phyloP scores from a whole-genome alignment of 2,888 invertebrate genomes.

The Slavum lentiscoides region DNA sequence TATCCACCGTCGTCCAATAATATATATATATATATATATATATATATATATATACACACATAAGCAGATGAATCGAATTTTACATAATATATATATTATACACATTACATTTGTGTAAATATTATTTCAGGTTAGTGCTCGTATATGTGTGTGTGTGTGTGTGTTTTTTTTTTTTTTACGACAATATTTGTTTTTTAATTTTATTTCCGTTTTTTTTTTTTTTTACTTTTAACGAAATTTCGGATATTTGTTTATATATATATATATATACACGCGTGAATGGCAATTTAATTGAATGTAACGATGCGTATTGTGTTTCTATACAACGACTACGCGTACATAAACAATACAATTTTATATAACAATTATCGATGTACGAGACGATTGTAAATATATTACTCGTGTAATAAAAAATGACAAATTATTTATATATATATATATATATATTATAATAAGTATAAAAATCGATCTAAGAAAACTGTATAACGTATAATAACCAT shows the following conservation, averaged over 20 bases:
- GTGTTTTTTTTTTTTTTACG: not conserved
- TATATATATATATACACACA: too few relatives aligned
- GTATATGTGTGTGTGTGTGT: not conserved
- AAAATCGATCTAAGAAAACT: too few relatives aligned
- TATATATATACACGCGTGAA: not conserved
- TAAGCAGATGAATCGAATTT: not conserved
- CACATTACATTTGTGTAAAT: slow-evolving; percentile 38
- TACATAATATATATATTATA: not conserved
- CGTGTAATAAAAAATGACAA: not conserved
- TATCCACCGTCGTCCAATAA: too few relatives aligned
- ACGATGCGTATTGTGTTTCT: slow-evolving; percentile 21
- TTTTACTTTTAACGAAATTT: slow-evolving; percentile 10
- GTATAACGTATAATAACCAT: too few relatives aligned
- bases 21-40: too few relatives aligned
- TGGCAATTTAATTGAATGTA: slow-evolving; percentile 10
- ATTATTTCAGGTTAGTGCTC: slow-evolving; percentile 21
- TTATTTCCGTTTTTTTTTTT: slow-evolving; percentile 17
- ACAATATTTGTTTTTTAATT: slow-evolving; percentile 4
- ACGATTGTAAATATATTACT: not conserved
- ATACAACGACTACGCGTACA: not conserved
- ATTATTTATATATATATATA: not conserved
- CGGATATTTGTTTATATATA: not conserved
- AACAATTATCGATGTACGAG: not conserved
- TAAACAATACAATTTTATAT: slow-evolving; percentile 1
- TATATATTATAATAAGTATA: too few relatives aligned